Evolutionary conservation across 1,140 invertebrate genomes (phyloP), one percentile per base, ranked within the genome.

Genomic region (Drosophila sechellia): DNA sequence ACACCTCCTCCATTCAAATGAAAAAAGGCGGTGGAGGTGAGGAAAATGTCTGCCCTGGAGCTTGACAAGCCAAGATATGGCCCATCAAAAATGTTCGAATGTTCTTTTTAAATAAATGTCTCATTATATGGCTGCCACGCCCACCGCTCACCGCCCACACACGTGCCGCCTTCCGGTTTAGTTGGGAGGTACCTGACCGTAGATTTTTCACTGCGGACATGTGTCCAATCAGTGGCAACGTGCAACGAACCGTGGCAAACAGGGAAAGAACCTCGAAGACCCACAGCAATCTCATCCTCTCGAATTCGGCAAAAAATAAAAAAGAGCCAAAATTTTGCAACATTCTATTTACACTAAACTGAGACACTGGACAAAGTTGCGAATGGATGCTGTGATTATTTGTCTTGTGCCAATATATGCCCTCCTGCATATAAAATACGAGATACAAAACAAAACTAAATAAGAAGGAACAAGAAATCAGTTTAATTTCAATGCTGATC

Each of bases 91-190:
- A 74, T 58, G 39, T 63, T 70, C 22, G 53, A 68, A 68, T 68
- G 64, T 68, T 68, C 59, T 66, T 75, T 76, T 76, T 75, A 76
- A 76, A 76, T 76, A 76, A 76, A 75, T 75, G 72, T 76, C 72
- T 76, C 72, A 76, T 76, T 76, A 76, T 76, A 46, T 65, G 70
- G 45, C 71, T 27, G 49, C 34, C 53, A 70, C 66, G 59, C 66
- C 52, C 52, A 35, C 4, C 42, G 15, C 4, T 17, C 42, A n/a
- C n/a, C 39, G 42, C 43, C 31, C 53, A 53, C 53, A 56, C 72
- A 76, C 72, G 72, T 76, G 72, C 71, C 72, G 48, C 61, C 48
- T 75, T 52, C 34, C 45, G 35, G 60, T 49, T 66, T 65, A 68
- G 64, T 52, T 45, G 46, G 63, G 34, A 10, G 17, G 35, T 68